phyloP scores from a whole-genome alignment of 2,113 vertebrate species.

The Caracal caracal region DNA sequence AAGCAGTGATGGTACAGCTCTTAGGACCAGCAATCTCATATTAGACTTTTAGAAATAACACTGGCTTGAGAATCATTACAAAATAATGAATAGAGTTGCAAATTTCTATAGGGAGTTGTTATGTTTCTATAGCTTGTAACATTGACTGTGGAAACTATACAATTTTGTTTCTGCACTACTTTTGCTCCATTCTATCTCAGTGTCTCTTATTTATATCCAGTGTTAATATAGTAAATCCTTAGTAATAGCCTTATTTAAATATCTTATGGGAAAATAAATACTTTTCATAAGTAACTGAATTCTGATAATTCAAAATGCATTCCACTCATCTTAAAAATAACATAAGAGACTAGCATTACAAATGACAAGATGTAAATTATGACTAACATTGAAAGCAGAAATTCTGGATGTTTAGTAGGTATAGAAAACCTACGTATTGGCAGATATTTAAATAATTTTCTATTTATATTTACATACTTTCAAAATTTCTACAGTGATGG shows the following conservation, averaged over 20 bases:
- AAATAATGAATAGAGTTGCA: neutral
- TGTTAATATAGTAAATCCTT: neutral
- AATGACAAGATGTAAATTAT: neutral
- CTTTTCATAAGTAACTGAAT: neutral
- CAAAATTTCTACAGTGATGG: neutral
- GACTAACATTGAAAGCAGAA: neutral
- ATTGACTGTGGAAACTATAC: neutral
- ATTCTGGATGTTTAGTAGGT: neutral
- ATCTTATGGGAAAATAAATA: neutral
- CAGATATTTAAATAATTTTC: neutral
- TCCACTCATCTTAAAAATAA: neutral
- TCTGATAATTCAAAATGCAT: neutral
- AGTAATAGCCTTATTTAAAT: neutral
- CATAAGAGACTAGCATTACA: neutral
- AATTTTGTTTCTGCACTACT: neutral
- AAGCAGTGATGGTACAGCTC: neutral
- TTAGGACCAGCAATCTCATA: neutral
- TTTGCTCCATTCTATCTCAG: neutral
- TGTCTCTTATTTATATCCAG: neutral
- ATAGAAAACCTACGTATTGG: neutral
- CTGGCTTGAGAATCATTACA: neutral
- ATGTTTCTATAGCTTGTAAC: neutral
- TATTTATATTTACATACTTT: neutral
- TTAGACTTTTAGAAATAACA: neutral
- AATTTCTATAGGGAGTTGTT: neutral